Conservation (phyloP, 92 coral and sea anemone genomes). For the Actinernus sp. region DNA sequence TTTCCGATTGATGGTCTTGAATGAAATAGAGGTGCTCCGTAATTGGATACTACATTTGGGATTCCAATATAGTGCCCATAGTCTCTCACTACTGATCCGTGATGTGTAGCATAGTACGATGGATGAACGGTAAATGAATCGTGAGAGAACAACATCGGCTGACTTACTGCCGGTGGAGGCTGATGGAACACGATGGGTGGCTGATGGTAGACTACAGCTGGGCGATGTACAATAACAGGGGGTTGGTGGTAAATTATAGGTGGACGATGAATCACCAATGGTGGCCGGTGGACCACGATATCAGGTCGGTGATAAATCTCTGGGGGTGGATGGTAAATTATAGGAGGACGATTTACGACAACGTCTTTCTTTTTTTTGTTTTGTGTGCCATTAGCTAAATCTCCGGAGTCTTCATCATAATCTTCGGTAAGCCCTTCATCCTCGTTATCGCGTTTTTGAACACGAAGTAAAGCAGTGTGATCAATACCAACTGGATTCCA, state of each 20-base stretch:
- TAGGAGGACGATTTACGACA: conserved; percentile 96
- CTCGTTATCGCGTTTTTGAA: not conserved
- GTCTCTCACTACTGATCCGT: conserved; percentile 97
- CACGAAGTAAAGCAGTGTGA: not conserved
- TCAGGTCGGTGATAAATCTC: conserved; percentile 98
- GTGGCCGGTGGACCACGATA: conserved; percentile 97
- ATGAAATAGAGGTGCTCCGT: conserved; percentile 83
- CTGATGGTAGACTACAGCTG: conserved; percentile 99
- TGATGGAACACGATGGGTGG: conserved; percentile 99
- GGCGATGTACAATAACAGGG: conserved; percentile 97
- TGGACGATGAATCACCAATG: conserved; percentile 98
- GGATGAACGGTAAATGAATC: conserved; percentile 98
- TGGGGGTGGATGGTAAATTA: conserved; percentile 99
- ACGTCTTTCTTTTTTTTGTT: conserved; percentile 91
- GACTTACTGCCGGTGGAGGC: conserved; percentile 95
- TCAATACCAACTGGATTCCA: conserved; percentile 8
- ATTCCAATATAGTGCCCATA: conserved; percentile 95
- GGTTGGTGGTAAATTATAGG: conserved; percentile 99
- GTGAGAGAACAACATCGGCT: conserved; percentile 94
- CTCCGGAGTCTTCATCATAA: conserved; percentile 5
- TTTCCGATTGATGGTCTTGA: conserved; percentile 69
- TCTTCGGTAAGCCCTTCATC: conserved; percentile 21
- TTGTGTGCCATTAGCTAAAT: not conserved
- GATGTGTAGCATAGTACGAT: conserved; percentile 93
- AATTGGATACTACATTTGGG: conserved; percentile 93